Conservation (phyloP, 1,140 invertebrate genomes). For the Probaryconus sp. region DNA sequence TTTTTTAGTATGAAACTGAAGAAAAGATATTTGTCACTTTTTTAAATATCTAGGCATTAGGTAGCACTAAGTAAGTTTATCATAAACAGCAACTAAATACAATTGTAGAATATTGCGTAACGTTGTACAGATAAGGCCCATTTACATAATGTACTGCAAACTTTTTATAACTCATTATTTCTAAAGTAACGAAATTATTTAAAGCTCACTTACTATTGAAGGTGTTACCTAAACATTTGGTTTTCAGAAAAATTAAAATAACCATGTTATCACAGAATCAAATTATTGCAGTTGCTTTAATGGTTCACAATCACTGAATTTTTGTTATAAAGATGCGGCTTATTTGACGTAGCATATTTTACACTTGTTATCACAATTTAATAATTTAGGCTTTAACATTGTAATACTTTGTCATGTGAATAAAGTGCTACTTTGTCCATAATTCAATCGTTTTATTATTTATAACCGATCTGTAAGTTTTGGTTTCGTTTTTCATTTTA, state of each 20-base stretch:
- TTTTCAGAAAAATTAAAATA: too few relatives aligned
- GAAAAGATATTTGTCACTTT: conserved; percentile 42
- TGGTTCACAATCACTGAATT: too few relatives aligned
- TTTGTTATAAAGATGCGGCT: conserved; percentile 18
- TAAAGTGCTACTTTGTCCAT: conserved; percentile 78
- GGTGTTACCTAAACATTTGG: too few relatives aligned
- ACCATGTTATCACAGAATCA: too few relatives aligned
- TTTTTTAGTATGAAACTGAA: conserved; percentile 56
- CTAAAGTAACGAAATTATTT: too few relatives aligned
- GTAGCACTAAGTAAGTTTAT: conserved; percentile 65
- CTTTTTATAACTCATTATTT: too few relatives aligned
- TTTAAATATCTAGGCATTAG: conserved; percentile 49
- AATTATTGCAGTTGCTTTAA: too few relatives aligned
- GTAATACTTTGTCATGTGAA: conserved; percentile 77
- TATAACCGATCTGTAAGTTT: background rate
- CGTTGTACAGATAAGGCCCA: conserved; percentile 1
- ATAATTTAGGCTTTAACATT: conserved; percentile 68
- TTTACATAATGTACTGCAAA: conserved; percentile 6
- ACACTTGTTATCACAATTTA: conserved; percentile 49
- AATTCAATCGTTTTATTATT: conserved; percentile 38
- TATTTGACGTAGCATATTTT: conserved; percentile 37
- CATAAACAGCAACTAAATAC: conserved; percentile 55
- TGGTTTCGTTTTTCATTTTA: too few relatives aligned
- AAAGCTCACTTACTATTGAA: too few relatives aligned
- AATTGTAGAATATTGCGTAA: conserved; percentile 27